Percentiles rank a stretch among this genome's conserved stretches.
Conservation (phyloP, 2,113 vertebrate species). For the Dinomys branickii region DNA sequence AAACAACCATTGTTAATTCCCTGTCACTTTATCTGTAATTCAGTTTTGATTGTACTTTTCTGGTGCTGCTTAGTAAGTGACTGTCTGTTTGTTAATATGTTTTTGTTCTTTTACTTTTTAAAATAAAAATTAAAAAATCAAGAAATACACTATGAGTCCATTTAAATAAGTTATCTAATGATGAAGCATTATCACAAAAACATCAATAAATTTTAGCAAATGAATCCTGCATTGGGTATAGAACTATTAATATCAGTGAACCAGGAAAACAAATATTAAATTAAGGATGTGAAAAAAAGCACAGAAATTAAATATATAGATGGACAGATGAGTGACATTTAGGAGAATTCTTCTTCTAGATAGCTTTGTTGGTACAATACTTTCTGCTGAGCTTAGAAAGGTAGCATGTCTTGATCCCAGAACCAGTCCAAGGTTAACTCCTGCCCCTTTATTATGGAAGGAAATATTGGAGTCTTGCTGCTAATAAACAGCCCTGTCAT, state of each 20-base stretch:
- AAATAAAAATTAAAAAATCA: too few relatives aligned
- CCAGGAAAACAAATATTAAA: conserved; percentile 32
- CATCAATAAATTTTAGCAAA: not conserved
- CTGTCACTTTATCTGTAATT: too few relatives aligned
- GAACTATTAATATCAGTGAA: not conserved
- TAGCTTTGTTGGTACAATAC: conserved; percentile 43
- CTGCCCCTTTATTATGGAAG: conserved; percentile 34
- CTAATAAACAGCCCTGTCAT: conserved; percentile 58
- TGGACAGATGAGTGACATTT: not conserved
- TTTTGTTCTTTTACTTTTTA: too few relatives aligned
- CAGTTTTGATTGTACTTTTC: too few relatives aligned
- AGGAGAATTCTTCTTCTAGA: conserved; percentile 49
- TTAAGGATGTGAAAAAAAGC: not conserved
- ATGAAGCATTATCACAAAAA: not conserved
- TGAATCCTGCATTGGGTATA: not conserved
- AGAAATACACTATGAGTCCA: not conserved
- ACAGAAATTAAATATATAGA: conserved; percentile 33
- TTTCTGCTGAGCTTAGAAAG: conserved; percentile 43
- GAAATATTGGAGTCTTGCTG: conserved; percentile 16
- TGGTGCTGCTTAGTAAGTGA: too few relatives aligned
- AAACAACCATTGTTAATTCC: too few relatives aligned
- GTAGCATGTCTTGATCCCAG: conserved; percentile 6
- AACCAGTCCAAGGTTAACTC: not conserved
- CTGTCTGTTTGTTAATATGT: too few relatives aligned
- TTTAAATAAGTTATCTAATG: not conserved